Conservation (phyloP, 2,888 invertebrate species). For the Camponotus fellah region DNA sequence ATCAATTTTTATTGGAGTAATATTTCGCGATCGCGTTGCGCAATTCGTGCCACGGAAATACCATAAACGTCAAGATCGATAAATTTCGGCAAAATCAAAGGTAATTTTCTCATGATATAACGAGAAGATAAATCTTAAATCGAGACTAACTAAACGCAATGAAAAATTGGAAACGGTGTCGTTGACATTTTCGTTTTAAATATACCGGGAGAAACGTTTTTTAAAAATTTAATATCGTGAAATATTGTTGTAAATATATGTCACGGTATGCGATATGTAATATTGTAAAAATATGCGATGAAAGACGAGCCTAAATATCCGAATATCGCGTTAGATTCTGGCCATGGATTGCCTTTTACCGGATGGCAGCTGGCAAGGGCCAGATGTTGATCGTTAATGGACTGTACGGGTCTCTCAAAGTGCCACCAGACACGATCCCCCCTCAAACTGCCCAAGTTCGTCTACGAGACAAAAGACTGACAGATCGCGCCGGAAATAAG, state of each 20-base stretch:
- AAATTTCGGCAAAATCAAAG: conserved; percentile 30
- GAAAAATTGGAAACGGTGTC: neutral
- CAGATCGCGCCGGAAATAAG: conserved; percentile 37
- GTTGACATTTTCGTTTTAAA: neutral
- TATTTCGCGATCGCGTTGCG: conserved; percentile 18
- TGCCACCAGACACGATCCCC: conserved; percentile 47
- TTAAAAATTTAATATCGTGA: too few relatives aligned
- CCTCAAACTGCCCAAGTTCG: conserved; percentile 29
- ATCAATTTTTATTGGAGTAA: conserved; percentile 42
- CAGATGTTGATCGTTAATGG: conserved; percentile 70
- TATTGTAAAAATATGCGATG: neutral
- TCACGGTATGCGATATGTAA: neutral
- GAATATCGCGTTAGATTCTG: conserved; percentile 21
- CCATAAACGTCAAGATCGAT: conserved; percentile 33
- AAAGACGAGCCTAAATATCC: conserved; percentile 50
- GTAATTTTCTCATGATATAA: conserved; percentile 1
- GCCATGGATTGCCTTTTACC: conserved; percentile 52
- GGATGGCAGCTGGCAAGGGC: conserved; percentile 66
- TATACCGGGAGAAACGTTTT: too few relatives aligned
- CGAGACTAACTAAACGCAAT: neutral
- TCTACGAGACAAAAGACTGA: conserved; percentile 39
- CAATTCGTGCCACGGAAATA: conserved; percentile 13
- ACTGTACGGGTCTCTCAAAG: conserved; percentile 50
- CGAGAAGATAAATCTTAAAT: neutral
- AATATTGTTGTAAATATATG: too few relatives aligned